Conservation (phyloP, 2,113 vertebrate genomes). For the Syngnathus floridae region DNA sequence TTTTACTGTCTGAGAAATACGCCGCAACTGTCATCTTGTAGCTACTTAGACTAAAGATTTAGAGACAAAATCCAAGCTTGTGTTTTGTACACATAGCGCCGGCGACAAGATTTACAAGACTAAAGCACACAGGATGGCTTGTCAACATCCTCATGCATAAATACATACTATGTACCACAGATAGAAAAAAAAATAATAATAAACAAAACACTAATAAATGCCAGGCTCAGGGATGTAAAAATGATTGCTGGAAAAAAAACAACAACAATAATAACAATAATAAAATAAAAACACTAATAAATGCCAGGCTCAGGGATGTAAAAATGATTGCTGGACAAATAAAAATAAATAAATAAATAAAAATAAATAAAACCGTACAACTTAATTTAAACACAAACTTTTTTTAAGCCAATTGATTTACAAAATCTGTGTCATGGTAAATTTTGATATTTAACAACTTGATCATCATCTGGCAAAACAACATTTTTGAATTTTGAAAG, state of each 20-base stretch:
- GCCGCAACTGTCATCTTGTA: conserved; percentile 19
- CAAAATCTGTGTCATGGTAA: not conserved
- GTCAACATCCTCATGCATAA: not conserved
- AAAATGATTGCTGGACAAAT: not conserved
- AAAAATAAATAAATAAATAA: not conserved
- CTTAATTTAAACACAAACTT: not conserved
- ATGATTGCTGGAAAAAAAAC: not conserved
- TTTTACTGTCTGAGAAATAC: conserved; percentile 32
- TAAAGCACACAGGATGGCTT: not conserved
- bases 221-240: not conserved
- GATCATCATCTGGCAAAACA: no score
- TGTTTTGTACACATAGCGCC: conserved; percentile 4
- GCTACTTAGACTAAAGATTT: conserved; percentile 6
- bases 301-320: not conserved
- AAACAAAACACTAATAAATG: not conserved
- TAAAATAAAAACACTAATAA: not conserved
- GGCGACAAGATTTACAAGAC: conserved; percentile 1
- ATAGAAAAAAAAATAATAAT: not conserved
- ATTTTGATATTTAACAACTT: no score
- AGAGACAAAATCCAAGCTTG: conserved; percentile 9
- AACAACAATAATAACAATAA: not conserved
- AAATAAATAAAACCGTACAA: not conserved
- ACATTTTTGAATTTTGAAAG: no score
- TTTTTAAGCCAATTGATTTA: not conserved
- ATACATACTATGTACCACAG: not conserved